Evolutionary conservation across 2,797 vertebrate species (phyloP), one percentile per base, ranked within the genome.

Genomic region (Gobio occitaniae): DNA sequence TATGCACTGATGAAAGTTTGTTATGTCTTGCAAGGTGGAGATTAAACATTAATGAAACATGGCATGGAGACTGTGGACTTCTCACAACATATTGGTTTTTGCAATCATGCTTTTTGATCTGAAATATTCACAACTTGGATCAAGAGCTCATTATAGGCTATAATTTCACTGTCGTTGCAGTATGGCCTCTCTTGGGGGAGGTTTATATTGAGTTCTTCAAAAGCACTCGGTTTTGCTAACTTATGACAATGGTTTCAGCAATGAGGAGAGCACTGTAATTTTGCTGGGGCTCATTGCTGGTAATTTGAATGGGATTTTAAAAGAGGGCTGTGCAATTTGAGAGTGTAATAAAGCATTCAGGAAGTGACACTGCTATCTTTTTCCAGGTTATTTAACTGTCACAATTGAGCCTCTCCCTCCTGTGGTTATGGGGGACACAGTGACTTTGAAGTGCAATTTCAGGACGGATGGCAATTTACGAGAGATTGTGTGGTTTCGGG

Each of bases 371-470:
- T 84, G 25, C 52, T 86, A 77, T 70, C 86, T 74, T 84, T 84
- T 86, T 81, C 16, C 91, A 98, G 97, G 95, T 86, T 98, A 98
- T 92, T 91, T 99, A 92, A 97, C 96, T 0, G 97, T 99, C 89
- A 96, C 94, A 91, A 97, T 97, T 8, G 97, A 98, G 88, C 96
- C 97, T 3, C 95, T 97, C 75, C 96, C 96, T 0, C 96, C 96
- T 0, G 96, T 97, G 82, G 96, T 99, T 90, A 96, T 97, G 38
- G 97, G 97, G 86, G 97, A 99, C 10, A 96, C 97, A 0, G 96
- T 99, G 85, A 97, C 96, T 9, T 91, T 99, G 86, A 98, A 97
- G 95, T 99, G 97, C 91, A 98, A 97, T 95, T 98, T 98, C 95
- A 96, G 95, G 92, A 98, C 97, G 0, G 97, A 99, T 3, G 97